Evolutionary conservation across 2,797 vertebrate species (phyloP).

Genomic region (Carcharodon carcharias): DNA sequence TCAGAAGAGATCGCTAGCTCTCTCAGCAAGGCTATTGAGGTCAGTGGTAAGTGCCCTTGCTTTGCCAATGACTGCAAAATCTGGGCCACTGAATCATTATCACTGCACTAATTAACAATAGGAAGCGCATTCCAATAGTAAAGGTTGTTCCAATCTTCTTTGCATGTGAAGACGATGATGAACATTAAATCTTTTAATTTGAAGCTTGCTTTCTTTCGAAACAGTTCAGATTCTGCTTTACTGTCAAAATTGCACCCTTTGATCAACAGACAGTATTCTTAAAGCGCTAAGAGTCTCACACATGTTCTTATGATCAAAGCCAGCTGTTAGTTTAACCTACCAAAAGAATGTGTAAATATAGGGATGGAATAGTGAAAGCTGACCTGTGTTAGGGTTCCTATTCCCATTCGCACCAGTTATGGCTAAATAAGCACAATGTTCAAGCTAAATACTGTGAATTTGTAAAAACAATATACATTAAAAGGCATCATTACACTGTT

Average conservation of each 20-base stretch:
- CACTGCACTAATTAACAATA: background rate
- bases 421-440: background rate
- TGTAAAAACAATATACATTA: background rate
- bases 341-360: slow-evolving; percentile 41
- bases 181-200: slow-evolving; percentile 21
- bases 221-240: background rate
- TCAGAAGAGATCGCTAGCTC: no score
- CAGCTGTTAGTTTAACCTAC: slow-evolving; percentile 60
- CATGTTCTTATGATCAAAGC: slow-evolving; percentile 64
- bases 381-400: background rate
- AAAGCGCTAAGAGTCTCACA: slow-evolving; percentile 54
- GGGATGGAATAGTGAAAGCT: background rate
- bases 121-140: background rate
- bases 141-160: background rate
- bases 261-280: slow-evolving; percentile 61
- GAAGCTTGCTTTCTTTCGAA: background rate
- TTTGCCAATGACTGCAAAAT: no score
- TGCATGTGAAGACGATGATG: background rate
- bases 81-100: background rate
- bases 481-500: no score
- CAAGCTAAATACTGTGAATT: background rate
- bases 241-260: slow-evolving; percentile 57
- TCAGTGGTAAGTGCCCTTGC: no score
- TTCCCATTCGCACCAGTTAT: background rate
- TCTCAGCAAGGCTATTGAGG: no score